Evolutionary conservation across 2,113 vertebrate genomes (phyloP), one percentile per base, ranked within the genome.

Genomic region (Romanogobio albipinnatus): DNA sequence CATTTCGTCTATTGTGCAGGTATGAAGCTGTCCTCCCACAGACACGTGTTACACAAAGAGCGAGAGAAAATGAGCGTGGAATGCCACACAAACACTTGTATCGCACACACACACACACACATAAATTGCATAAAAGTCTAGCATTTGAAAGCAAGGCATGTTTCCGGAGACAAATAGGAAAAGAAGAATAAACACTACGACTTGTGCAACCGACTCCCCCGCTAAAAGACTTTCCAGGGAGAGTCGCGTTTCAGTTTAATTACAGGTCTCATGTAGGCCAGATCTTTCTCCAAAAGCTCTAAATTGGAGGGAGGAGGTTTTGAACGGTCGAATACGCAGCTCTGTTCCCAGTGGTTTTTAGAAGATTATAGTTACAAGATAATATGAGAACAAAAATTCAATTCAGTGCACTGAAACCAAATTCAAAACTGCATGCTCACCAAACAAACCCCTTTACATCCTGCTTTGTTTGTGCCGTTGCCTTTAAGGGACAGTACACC

Each of bases 251-350:
- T 93, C 87, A 87, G 89, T 93, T 92, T 95, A 95, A 94, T 95
- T 93, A 95, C 92, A 94, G 91, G 90, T 91, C 88, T 92, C 82
- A 85, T 84, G 89, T 91, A 87, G 90, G 91, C 94, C 89, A 90
- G 92, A 94, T 94, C 92, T 91, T 84, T 90, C 88, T 94, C 91
- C 93, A 92, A 92, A 92, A 92, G 90, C 92, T 92, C 89, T 91
- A 93, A 93, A 93, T 91, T 91, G 89, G 88, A 93, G 89, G 90
- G 91, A 92, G 91, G 90, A 89, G 91, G 86, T 73, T 84, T 81
- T 76, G 84, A 83, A 64, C 11, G 86, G 64, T 81, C 88, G 86
- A 88, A 90, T 89, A 84, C 81, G 86, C 86, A 83, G 83, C 87
- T 91, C 85, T 88, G 87, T 82, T 76, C 68, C 64, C 26, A 82